These are phyloP conservation scores for Pachypeltis micranthus DNA, from an alignment of 1,140 invertebrate genomes.

Conservation along the genomic window DNA sequence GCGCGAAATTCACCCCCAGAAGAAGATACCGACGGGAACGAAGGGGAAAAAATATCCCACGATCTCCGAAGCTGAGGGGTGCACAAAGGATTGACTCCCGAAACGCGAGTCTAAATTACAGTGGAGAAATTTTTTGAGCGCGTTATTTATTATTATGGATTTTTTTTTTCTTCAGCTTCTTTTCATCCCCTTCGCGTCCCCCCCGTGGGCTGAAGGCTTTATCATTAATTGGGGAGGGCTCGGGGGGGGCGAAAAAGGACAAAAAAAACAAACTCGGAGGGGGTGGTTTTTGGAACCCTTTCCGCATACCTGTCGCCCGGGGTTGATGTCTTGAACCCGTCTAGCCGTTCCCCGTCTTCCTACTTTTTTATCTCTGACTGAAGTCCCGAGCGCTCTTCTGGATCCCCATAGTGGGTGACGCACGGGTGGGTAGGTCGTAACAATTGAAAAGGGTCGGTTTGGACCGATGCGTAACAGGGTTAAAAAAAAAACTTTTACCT, in stretches of 20 bases:
- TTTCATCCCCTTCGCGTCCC: neutral
- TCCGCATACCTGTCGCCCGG: neutral
- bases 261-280: neutral
- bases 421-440: neutral
- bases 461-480: no score
- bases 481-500: no score
- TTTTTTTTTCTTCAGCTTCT: neutral
- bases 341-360: neutral
- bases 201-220: neutral
- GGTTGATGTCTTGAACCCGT: conserved; percentile 1
- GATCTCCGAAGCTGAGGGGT: neutral
- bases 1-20: neutral
- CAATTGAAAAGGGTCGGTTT: neutral
- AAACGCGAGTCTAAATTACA: conserved; percentile 7
- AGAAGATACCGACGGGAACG: neutral
- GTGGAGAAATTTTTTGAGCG: neutral
- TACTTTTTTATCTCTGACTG: no score
- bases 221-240: conserved; percentile 3
- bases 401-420: neutral
- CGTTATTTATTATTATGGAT: conserved; percentile 8
- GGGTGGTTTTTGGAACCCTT: neutral
- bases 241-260: no score
- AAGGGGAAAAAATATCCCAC: neutral
- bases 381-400: no score
- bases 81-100: conserved; percentile 7